Evolutionary conservation across 1,140 invertebrate species (phyloP).

Genomic region (Arctopsyche grandis): DNA sequence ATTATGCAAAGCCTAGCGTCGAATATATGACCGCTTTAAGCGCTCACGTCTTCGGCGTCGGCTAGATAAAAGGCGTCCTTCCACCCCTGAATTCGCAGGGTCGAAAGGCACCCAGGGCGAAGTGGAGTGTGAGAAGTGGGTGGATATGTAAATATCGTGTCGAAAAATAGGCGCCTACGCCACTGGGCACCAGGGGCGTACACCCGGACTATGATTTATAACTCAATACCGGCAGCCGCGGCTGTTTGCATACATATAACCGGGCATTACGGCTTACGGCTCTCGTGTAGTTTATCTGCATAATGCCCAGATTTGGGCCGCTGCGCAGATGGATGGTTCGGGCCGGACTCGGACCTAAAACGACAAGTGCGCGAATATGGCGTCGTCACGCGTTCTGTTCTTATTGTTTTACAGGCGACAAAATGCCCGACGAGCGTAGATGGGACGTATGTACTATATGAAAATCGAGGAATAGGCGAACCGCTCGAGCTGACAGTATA

Average conservation of each 20-base stretch:
- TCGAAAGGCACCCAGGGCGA: not conserved
- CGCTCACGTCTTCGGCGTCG: conserved; percentile 1
- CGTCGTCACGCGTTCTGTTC: not conserved
- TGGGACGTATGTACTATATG: not conserved
- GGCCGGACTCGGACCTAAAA: not conserved
- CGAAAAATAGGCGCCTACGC: conserved; percentile 14
- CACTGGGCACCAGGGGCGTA: too few relatives aligned
- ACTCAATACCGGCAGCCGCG: not conserved
- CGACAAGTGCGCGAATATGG: not conserved
- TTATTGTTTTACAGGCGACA: not conserved
- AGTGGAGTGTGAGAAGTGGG: not conserved
- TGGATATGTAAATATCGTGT: conserved; percentile 11
- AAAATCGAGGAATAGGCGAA: too few relatives aligned
- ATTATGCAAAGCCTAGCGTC: conserved; percentile 15
- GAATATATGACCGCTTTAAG: not conserved
- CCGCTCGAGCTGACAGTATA: too few relatives aligned
- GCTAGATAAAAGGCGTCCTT: conserved; percentile 2
- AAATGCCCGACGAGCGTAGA: not conserved
- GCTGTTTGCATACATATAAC: conserved; percentile 8
- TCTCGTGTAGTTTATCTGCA: conserved; percentile 3
- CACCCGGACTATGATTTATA: conserved; percentile 12
- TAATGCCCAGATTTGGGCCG: conserved; percentile 10
- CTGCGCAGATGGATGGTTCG: conserved; percentile 1
- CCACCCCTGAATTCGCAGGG: not conserved
- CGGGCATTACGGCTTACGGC: not conserved